Evolutionary conservation across 2,797 vertebrate genomes (phyloP), one percentile per base, ranked within the genome.

Genomic region (Craterocephalus amniculus): DNA sequence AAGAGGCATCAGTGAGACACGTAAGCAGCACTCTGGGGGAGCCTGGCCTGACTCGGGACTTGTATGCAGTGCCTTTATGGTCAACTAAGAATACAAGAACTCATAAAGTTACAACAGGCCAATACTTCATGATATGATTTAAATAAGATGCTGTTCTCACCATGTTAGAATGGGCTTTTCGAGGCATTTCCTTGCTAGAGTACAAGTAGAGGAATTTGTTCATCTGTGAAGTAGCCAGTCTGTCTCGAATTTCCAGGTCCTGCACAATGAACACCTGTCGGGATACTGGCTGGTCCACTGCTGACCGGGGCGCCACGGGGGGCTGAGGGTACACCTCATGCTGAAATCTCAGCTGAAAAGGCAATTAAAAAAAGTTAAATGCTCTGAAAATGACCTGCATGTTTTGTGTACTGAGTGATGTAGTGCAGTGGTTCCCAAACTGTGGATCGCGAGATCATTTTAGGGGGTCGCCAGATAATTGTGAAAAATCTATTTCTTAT

Each of bases 151-250:
- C 16, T 26, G 27, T 45, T 6, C 83, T 89, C 83, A 99, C 97
- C 97, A 99, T 99, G 89, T 98, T 99, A 55, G 97, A 98, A 88
- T 98, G 97, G 0, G 97, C 97, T 92, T 99, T 99, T 62, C 98
- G 94, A 45, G 98, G 98, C 96, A 99, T 96, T 88, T 99, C 97
- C 78, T 98, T 98, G 89, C 97, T 99, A 20, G 96, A 97, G 80
- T 99, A 99, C 68, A 99, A 94, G 79, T 99, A 98, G 22, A 99
- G 95, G 81, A 99, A 99, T 87, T 99, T 99, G 86, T 99, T 99
- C 97, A 99, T 99, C 79, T 99, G 97, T 24, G 98, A 99, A 0
- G 97, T 95, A 36, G 97, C 97, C 88, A 99, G 93, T 12, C 98
- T 94, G 86, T 99, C 98, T 67, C 97, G 94, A 18, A 99, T 98